A percentile compares a stretch with the other conserved stretches of the same genome.
Conservation (phyloP, 2,888 invertebrate species). For the Rhingia rostrata region DNA sequence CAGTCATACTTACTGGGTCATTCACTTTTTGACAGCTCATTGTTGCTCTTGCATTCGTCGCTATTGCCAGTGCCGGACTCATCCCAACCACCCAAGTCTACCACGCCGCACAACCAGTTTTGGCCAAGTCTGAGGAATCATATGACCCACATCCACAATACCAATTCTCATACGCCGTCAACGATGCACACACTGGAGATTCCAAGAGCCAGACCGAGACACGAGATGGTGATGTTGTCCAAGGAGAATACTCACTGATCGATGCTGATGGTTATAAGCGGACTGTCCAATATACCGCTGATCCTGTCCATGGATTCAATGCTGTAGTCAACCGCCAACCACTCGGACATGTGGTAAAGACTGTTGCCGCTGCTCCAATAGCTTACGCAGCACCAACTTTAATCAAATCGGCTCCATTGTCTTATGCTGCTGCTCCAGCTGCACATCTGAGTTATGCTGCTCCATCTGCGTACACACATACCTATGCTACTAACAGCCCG, state of each 20-base stretch:
- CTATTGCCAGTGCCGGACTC: constrained; percentile 79
- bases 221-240: constrained; percentile 81
- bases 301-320: constrained; percentile 80
- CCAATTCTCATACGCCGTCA: constrained; percentile 81
- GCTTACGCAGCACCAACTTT: constrained; percentile 60
- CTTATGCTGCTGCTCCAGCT: constrained; percentile 23
- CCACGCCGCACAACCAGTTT: constrained; percentile 75
- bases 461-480: constrained; percentile 5
- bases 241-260: constrained; percentile 81
- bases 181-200: constrained; percentile 80
- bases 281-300: constrained; percentile 80
- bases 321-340: constrained; percentile 80
- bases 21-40: constrained; percentile 76
- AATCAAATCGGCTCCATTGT: constrained; percentile 23
- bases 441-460: constrained; percentile 35
- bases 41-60: constrained; percentile 79
- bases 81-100: constrained; percentile 41
- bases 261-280: constrained; percentile 81
- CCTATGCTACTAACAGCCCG: constrained; percentile 40
- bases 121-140: constrained; percentile 63
- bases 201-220: constrained; percentile 80
- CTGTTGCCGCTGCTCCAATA: constrained; percentile 29
- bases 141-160: constrained; percentile 78
- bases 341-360: constrained; percentile 58
- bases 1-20: neutral